Conservation (phyloP, 1,140 invertebrate genomes). For the Colletes gigas region DNA sequence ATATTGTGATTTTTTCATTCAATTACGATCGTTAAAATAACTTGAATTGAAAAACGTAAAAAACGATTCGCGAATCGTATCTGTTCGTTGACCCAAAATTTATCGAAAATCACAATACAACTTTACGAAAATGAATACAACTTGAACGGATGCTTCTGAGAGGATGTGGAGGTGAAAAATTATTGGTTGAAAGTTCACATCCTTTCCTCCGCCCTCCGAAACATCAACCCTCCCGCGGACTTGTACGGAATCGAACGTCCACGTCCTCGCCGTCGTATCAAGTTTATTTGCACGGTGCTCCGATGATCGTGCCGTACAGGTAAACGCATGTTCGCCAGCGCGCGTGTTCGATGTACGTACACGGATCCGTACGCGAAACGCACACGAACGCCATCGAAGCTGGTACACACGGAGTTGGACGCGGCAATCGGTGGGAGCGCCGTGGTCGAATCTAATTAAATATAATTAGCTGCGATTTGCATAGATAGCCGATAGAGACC, state of each 20-base stretch:
- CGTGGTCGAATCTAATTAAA: conserved; percentile 81
- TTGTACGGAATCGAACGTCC: background rate
- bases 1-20: too few species aligned
- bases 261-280: background rate
- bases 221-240: background rate
- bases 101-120: too few species aligned
- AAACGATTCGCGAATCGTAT: too few species aligned
- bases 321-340: conserved; percentile 2
- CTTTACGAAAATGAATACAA: too few species aligned
- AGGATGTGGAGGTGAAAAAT: too few species aligned
- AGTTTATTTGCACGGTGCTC: conserved; percentile 21
- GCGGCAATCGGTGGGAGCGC: conserved; percentile 75
- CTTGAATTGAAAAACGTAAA: too few species aligned
- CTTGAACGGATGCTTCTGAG: too few species aligned
- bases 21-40: too few species aligned
- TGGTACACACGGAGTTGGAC: conserved; percentile 54
- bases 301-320: background rate
- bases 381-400: conserved; percentile 17
- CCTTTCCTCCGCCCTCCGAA: too few species aligned
- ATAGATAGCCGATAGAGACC: conserved; percentile 81
- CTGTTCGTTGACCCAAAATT: too few species aligned
- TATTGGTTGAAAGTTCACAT: too few species aligned
- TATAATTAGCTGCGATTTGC: conserved; percentile 82
- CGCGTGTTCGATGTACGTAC: background rate
- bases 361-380: conserved; percentile 19